These are phyloP conservation scores for Cichladusa arquata DNA, from an alignment of 2,113 vertebrate species.

Conservation along the genomic window DNA sequence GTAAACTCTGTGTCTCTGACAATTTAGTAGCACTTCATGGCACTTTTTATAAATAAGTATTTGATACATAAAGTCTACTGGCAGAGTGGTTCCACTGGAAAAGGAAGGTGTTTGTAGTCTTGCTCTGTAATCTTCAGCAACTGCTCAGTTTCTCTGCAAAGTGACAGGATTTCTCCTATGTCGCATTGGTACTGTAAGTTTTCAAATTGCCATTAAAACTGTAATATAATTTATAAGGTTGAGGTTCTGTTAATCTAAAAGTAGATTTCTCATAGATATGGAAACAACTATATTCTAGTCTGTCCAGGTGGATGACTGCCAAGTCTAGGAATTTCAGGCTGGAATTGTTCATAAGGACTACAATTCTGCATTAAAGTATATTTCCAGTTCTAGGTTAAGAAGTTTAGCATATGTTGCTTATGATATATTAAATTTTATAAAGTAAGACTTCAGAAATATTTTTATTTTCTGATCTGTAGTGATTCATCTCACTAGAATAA, in stretches of 20 bases:
- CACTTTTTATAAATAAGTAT: background rate
- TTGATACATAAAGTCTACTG: background rate
- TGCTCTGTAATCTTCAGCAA: background rate
- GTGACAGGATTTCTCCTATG: background rate
- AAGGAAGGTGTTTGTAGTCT: background rate
- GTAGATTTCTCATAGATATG: background rate
- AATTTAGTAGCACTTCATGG: background rate
- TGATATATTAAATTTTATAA: background rate
- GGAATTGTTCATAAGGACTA: background rate
- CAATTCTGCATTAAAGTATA: background rate
- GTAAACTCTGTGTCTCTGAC: background rate
- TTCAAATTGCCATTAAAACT: background rate
- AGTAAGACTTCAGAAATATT: background rate
- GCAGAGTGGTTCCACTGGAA: background rate
- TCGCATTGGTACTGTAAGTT: background rate
- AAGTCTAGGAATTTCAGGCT: background rate
- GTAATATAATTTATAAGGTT: background rate
- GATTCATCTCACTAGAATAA: background rate
- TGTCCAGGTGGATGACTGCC: background rate
- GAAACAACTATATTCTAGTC: background rate
- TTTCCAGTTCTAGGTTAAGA: background rate
- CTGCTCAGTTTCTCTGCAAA: background rate
- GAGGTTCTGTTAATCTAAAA: background rate
- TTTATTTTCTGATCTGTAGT: background rate
- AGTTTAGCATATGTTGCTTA: background rate